These are phyloP conservation scores for Rhineura floridana DNA, from an alignment of 2,113 vertebrate species.

Conservation along the genomic window DNA sequence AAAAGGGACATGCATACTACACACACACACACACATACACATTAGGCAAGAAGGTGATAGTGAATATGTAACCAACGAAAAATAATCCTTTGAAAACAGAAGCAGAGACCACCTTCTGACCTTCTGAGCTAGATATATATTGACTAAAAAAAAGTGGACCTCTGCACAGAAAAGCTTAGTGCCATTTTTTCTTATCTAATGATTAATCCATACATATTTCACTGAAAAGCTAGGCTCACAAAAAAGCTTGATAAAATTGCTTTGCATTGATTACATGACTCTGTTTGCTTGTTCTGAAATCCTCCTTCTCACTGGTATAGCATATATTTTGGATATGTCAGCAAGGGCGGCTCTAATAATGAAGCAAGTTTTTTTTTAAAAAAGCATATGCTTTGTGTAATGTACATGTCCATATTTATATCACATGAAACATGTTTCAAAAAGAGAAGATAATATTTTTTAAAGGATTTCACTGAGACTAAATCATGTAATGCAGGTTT, in stretches of 20 bases:
- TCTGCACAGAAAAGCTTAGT: neutral
- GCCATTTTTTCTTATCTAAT: conserved; percentile 27
- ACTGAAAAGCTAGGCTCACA: conserved; percentile 6
- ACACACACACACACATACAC: neutral
- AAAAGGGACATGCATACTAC: no score
- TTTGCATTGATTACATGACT: neutral
- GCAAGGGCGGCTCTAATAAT: neutral
- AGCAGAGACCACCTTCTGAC: neutral
- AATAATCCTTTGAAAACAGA: neutral
- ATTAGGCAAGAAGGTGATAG: neutral
- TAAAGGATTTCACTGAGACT: conserved; percentile 13
- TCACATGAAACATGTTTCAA: neutral
- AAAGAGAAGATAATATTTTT: neutral
- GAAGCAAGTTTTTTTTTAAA: neutral
- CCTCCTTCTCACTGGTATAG: neutral
- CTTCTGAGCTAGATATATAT: conserved; percentile 4
- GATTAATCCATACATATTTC: conserved; percentile 24
- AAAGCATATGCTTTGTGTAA: conserved; percentile 13
- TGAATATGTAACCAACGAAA: neutral
- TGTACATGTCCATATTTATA: conserved; percentile 11
- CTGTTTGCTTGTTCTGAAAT: conserved; percentile 1
- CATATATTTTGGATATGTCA: conserved; percentile 13
- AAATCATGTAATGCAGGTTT: conserved; percentile 22
- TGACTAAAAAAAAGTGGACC: conserved; percentile 12
- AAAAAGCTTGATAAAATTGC: neutral